phyloP scores from a whole-genome alignment of 2,113 vertebrate genomes.

The Arizona elegans region DNA sequence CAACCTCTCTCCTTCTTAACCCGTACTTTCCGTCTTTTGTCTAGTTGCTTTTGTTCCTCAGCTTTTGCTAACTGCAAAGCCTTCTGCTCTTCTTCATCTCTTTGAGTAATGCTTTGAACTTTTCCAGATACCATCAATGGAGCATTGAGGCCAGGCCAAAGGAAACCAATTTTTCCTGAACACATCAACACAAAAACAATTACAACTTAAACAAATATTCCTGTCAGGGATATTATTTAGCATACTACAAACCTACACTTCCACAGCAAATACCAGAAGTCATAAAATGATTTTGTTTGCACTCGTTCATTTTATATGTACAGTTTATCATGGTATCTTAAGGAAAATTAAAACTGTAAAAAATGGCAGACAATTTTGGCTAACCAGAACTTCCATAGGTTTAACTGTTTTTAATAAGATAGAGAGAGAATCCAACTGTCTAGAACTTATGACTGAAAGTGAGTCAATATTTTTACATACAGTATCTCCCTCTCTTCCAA shows the following conservation, averaged over 20 bases:
- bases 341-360: background rate
- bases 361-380: background rate
- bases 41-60: slow-evolving; percentile 81
- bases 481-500: background rate
- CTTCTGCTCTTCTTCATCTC: slow-evolving; percentile 76
- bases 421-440: background rate
- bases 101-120: slow-evolving; percentile 67
- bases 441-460: background rate
- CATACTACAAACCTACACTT: background rate
- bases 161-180: slow-evolving; percentile 82
- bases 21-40: slow-evolving; percentile 77
- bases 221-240: background rate
- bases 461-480: background rate
- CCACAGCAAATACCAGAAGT: background rate
- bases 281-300: background rate
- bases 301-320: background rate
- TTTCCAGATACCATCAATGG: slow-evolving; percentile 73
- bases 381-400: background rate
- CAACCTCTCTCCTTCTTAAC: slow-evolving; percentile 88
- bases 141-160: slow-evolving; percentile 91
- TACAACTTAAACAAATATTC: background rate
- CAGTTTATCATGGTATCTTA: background rate
- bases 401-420: background rate
- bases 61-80: slow-evolving; percentile 72
- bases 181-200: slow-evolving; percentile 10